Base-by-base conservation (phyloP, 2,888 invertebrate genomes). In the Agriopis aurantiaria region DNA sequence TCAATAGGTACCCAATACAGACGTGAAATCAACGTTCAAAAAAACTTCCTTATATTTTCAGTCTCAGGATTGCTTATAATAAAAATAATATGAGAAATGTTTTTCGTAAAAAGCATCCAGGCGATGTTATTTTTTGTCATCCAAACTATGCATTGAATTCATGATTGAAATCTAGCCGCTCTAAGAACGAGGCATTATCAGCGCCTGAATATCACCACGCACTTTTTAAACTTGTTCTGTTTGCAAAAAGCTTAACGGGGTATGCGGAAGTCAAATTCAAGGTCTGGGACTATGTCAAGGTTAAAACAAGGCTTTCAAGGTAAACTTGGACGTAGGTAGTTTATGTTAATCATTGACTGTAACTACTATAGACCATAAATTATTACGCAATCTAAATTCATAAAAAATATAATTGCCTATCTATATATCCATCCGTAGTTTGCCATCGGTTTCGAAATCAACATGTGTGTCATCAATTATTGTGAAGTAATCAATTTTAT, bases 251-350 rank as follows among this genome's bases (percentile, higher is more conserved):
- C 48, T 57, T n/a, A 45, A 58, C 41, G n/a, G 60, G 53, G 61
- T 62, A 66, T 40, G 45, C 79, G 79, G 67, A 68, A 71, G 64
- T 60, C 8, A 45, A 55, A 33, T 3, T 43, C 70, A 66, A 63
- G 66, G 66, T 53, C 52, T 43, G 53, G 57, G 65, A 62, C 66
- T 62, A 53, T 65, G 70, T 62, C 70, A 70, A 70, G 65, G 69
- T 52, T 57, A 61, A 43, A 52, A 12, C 12, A 12, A 68, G 45
- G 57, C 52, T 57, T 69, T 58, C 62, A 69, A 65, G 70, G 69
- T 65, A 14, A 65, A 58, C 65, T 11, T 33, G 52, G n/a, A 33
- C 65, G 65, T 69, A 65, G 69, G 61, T 46, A 23, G 56, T 57
- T 45, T 59, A 62, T 68, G 68, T 43, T 64, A 68, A 68, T 68